phyloP scores from a whole-genome alignment of 2,797 vertebrate genomes.

The Oceanodroma leucorhoa region DNA sequence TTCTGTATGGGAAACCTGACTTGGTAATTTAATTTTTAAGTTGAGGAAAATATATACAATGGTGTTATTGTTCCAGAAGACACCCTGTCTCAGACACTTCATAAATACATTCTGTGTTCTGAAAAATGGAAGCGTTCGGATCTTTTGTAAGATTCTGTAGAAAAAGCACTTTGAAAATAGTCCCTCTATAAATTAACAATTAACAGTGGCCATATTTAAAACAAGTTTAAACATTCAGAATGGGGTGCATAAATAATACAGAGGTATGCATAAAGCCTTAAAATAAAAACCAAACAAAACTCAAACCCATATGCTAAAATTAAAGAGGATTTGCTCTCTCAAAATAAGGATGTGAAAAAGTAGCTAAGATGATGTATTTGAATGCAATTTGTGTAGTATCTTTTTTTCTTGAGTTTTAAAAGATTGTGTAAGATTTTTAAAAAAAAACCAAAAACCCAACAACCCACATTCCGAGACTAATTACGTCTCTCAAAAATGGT shows the following conservation, averaged over 20 bases:
- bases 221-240: not conserved
- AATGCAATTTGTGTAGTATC: not conserved
- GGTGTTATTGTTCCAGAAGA: not conserved
- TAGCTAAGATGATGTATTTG: not conserved
- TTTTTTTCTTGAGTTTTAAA: not conserved
- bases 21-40: not conserved
- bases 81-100: not conserved
- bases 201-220: not conserved
- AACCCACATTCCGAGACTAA: slow-evolving; percentile 44
- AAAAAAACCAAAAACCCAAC: not conserved
- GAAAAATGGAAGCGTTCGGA: not conserved
- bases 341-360: not conserved
- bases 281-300: not conserved
- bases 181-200: not conserved
- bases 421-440: not conserved
- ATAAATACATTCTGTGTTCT: not conserved
- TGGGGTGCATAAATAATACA: not conserved
- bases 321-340: not conserved
- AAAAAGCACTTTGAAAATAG: not conserved
- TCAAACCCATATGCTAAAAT: not conserved
- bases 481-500: not conserved
- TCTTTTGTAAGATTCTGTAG: not conserved
- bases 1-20: not conserved
- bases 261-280: not conserved
- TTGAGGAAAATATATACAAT: not conserved